phyloP scores from a whole-genome alignment of 1,140 invertebrate genomes.

The Lepidurus packardi region DNA sequence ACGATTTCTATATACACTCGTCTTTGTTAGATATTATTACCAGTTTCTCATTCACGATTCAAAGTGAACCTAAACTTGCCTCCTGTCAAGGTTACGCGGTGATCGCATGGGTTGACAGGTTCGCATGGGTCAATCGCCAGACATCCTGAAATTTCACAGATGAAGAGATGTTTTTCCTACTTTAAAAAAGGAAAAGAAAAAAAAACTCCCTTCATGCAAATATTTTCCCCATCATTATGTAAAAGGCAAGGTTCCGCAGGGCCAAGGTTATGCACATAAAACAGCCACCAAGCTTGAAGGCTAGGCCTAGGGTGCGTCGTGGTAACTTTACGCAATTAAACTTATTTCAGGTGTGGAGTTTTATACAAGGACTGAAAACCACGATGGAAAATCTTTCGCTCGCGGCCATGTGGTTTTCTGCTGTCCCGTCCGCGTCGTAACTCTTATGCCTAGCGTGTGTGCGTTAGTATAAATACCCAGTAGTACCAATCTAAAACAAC shows the following conservation, averaged over 20 bases:
- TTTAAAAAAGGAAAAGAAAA: not conserved
- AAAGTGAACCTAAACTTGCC: too few species aligned
- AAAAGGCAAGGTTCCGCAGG: not conserved
- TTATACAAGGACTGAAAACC: not conserved
- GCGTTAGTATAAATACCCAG: not conserved
- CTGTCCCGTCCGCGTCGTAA: not conserved
- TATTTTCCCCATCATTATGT: not conserved
- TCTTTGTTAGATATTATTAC: too few species aligned
- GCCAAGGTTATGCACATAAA: not conserved
- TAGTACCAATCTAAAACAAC: not conserved
- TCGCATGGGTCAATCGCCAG: too few species aligned
- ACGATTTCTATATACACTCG: too few species aligned
- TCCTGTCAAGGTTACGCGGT: too few species aligned
- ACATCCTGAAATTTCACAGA: too few species aligned
- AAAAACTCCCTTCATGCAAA: not conserved
- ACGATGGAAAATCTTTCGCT: not conserved
- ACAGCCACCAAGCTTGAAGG: not conserved
- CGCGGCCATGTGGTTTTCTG: not conserved
- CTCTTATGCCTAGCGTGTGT: not conserved
- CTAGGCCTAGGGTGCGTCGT: not conserved
- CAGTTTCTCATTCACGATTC: too few species aligned
- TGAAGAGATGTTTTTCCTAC: not conserved
- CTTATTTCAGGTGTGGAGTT: conserved; percentile 3
- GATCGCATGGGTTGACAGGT: too few species aligned
- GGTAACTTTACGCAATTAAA: not conserved